Conservation (phyloP, 2,113 vertebrate genomes). For the Lepisosteus oculatus region DNA sequence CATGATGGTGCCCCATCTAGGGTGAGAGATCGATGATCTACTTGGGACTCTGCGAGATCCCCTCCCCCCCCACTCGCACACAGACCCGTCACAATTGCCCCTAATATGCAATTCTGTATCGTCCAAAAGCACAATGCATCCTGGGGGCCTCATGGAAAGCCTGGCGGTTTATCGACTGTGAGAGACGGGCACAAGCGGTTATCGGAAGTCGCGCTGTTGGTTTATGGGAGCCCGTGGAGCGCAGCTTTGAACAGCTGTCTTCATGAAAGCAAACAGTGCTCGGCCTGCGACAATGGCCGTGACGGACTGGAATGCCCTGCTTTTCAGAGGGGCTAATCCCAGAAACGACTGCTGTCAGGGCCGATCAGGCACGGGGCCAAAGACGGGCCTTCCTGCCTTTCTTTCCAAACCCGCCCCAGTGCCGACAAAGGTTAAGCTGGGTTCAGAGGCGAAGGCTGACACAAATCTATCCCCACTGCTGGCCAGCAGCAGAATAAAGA, state of each 20-base stretch:
- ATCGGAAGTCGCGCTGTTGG: conserved; percentile 35
- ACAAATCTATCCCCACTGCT: conserved; percentile 46
- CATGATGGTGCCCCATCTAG: no score
- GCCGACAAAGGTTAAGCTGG: conserved; percentile 40
- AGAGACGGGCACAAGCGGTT: neutral
- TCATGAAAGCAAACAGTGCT: conserved; percentile 61
- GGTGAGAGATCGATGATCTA: no score
- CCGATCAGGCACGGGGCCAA: conserved; percentile 56
- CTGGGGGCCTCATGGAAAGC: neutral
- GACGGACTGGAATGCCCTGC: conserved; percentile 56
- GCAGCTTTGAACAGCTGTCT: conserved; percentile 61
- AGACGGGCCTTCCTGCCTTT: conserved; percentile 48
- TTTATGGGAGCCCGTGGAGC: conserved; percentile 35
- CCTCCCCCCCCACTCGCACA: no score
- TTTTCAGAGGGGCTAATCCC: conserved; percentile 58
- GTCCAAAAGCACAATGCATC: neutral
- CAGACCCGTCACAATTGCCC: no score
- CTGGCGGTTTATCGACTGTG: neutral
- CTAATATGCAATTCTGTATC: neutral
- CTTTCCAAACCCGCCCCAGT: conserved; percentile 38
- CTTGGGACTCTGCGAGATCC: no score
- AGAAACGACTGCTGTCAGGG: conserved; percentile 54
- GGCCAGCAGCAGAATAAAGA: conserved; percentile 50
- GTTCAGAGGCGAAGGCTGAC: conserved; percentile 44
- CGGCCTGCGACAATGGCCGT: conserved; percentile 51